Percentiles rank a stretch among this genome's conserved stretches.
These are phyloP conservation scores for Eristalis pertinax DNA, from an alignment of 2,888 invertebrate genomes.

Conservation along the genomic window DNA sequence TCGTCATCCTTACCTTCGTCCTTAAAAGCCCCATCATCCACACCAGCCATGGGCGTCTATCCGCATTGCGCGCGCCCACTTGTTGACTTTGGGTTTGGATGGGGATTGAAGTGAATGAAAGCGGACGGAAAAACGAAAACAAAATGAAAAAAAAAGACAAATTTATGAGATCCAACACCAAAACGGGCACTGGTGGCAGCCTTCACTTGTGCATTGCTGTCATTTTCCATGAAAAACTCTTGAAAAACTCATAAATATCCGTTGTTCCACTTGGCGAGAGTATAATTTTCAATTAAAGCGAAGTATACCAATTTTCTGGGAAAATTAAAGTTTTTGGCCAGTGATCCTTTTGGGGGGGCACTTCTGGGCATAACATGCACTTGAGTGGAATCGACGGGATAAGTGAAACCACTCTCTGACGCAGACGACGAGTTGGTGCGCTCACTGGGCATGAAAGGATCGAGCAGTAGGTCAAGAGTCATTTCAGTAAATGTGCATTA, in stretches of 20 bases:
- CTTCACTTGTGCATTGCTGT: not conserved
- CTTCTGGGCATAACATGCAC: not conserved
- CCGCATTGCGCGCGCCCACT: not conserved
- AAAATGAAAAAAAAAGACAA: not conserved
- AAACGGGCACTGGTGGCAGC: not conserved
- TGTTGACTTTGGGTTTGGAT: not conserved
- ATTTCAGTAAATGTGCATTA: not conserved
- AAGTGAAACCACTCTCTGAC: not conserved
- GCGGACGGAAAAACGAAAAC: not conserved
- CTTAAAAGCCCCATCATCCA: not conserved
- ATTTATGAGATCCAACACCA: not conserved
- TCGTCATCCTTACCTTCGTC: not conserved
- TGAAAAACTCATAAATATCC: slow-evolving; percentile 2
- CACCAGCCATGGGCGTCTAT: not conserved
- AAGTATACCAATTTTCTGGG: not conserved
- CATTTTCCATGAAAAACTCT: not conserved
- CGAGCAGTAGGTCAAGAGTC: not conserved
- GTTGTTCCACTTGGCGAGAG: not conserved
- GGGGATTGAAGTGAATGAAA: not conserved
- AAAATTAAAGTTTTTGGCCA: slow-evolving; percentile 5
- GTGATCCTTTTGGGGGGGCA: not conserved
- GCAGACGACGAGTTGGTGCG: not conserved
- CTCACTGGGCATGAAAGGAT: not conserved
- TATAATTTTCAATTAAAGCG: not conserved
- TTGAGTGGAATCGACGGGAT: not conserved